Percentiles rank a stretch among this genome's conserved stretches.
These are phyloP conservation scores for Leptinotarsa tumamoca DNA, from an alignment of 2,888 invertebrate species.

Conservation along the genomic window DNA sequence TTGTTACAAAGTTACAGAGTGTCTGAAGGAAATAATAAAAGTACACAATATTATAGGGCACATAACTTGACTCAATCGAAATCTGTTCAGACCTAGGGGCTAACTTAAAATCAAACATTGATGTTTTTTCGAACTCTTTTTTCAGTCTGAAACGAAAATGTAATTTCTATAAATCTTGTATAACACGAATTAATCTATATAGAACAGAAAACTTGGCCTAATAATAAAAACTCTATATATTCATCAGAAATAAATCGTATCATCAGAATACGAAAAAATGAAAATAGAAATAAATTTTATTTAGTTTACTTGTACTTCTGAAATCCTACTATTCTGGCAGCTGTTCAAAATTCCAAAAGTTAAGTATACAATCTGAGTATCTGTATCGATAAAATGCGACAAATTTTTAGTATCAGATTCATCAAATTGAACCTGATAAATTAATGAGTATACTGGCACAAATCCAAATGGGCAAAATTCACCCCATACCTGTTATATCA, in stretches of 20 bases:
- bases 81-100: no score
- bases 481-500: conserved; percentile 25
- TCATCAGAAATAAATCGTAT: neutral
- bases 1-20: no score
- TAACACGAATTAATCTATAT: no score
- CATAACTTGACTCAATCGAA: no score
- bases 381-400: neutral
- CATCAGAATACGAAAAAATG: neutral
- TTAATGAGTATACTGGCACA: neutral
- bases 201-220: no score
- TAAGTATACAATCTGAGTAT: neutral
- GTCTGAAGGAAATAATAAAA: no score
- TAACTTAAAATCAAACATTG: no score
- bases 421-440: neutral
- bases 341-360: neutral
- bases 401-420: neutral
- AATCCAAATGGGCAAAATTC: conserved; percentile 35
- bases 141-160: no score
- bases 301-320: neutral
- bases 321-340: neutral
- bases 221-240: no score
- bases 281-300: neutral
- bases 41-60: no score
- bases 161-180: no score
- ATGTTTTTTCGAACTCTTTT: no score